Percentiles rank a stretch among this genome's conserved stretches.
Evolutionary conservation across 2,113 vertebrate genomes (phyloP).

Genomic region (Python bivittatus): DNA sequence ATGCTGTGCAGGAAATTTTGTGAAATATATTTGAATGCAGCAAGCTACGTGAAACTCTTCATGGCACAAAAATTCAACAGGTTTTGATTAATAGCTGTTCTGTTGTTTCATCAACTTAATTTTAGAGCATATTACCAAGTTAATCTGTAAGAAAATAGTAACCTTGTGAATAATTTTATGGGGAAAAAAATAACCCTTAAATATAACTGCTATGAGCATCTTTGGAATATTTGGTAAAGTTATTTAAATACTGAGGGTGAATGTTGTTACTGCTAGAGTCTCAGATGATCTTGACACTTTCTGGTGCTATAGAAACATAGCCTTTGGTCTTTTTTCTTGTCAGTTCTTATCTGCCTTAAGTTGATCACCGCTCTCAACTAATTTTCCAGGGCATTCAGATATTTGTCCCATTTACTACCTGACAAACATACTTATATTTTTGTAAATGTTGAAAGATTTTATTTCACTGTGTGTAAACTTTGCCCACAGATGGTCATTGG

Average conservation of each 20-base stretch:
- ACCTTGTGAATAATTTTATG: neutral
- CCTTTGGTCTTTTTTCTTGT: neutral
- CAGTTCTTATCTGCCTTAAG: neutral
- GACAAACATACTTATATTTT: neutral
- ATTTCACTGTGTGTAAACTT: neutral
- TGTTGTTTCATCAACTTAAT: slow-evolving; percentile 30
- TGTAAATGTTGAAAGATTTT: neutral
- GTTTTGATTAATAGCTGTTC: slow-evolving; percentile 35
- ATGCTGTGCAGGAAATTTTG: neutral
- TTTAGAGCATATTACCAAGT: slow-evolving; percentile 19
- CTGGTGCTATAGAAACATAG: neutral
- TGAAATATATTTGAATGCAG: slow-evolving; percentile 10
- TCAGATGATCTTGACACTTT: neutral
- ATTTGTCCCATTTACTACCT: neutral
- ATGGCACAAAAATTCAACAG: slow-evolving; percentile 26
- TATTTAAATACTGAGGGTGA: slow-evolving; percentile 51
- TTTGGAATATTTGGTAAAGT: slow-evolving; percentile 55
- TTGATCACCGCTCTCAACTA: neutral
- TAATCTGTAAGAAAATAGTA: neutral
- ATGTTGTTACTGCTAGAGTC: slow-evolving; percentile 32
- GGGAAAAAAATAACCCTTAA: slow-evolving; percentile 39
- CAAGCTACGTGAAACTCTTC: neutral
- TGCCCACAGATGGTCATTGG: neutral
- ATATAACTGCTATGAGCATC: slow-evolving; percentile 50
- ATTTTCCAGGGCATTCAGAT: neutral